Conservation (phyloP, 2,113 vertebrate genomes). For the Channa maculata region DNA sequence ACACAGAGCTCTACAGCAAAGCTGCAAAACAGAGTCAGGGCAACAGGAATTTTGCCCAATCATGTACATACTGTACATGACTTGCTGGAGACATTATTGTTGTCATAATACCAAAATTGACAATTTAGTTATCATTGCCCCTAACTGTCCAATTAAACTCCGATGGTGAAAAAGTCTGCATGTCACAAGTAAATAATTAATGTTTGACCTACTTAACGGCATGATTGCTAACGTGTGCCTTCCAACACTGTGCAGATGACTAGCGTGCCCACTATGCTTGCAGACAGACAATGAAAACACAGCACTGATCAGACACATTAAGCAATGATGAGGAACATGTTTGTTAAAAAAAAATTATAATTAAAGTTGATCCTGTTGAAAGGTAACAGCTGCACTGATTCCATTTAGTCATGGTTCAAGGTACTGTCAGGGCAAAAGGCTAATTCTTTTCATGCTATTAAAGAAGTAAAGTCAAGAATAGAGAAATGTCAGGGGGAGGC, state of each 20-base stretch:
- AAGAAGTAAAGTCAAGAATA: neutral
- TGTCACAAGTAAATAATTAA: no score
- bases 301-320: neutral
- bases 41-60: neutral
- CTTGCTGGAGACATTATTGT: neutral
- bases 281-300: no score
- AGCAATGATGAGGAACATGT: slow-evolving; percentile 1
- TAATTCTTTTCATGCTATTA: slow-evolving; percentile 7
- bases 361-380: slow-evolving; percentile 27
- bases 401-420: slow-evolving; percentile 28
- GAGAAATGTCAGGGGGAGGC: slow-evolving; percentile 4
- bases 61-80: neutral
- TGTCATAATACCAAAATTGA: no score
- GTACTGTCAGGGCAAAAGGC: slow-evolving; percentile 15
- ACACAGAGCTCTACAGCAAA: neutral
- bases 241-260: no score
- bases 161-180: no score
- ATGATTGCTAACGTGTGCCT: no score
- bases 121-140: no score
- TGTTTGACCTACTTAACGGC: no score
- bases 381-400: slow-evolving; percentile 31
- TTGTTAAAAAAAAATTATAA: slow-evolving; percentile 22
- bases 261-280: no score
- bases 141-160: no score
- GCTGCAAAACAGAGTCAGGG: no score